phyloP scores from a whole-genome alignment of 2,797 vertebrate species.

The Lindbergichthys nudifrons region DNA sequence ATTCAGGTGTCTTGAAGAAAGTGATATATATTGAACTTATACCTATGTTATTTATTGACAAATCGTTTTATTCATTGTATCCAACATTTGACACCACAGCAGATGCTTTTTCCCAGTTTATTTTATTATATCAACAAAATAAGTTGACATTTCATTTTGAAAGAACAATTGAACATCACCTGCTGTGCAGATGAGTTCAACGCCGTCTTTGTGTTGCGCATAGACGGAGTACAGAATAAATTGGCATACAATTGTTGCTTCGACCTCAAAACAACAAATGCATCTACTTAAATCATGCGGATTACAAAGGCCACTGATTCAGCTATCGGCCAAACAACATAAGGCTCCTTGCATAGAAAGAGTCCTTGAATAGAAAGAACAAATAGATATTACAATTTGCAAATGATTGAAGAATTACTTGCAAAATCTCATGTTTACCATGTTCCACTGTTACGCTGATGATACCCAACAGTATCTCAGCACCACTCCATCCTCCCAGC shows the following conservation, averaged over 20 bases:
- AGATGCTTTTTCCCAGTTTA: slow-evolving; percentile 19
- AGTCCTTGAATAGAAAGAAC: slow-evolving; percentile 20
- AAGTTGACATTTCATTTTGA: slow-evolving; percentile 45
- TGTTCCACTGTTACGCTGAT: too few relatives aligned
- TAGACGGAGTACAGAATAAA: slow-evolving; percentile 47
- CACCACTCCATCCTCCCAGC: too few relatives aligned
- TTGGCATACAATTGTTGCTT: slow-evolving; percentile 28
- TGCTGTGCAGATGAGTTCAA: slow-evolving; percentile 47
- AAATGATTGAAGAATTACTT: slow-evolving; percentile 9
- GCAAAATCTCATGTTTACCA: background rate
- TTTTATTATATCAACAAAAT: slow-evolving; percentile 35
- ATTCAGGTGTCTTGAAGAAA: too few relatives aligned
- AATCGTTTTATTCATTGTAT: slow-evolving; percentile 21
- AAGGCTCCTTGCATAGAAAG: slow-evolving; percentile 5
- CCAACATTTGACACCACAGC: slow-evolving; percentile 26
- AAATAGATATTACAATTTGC: background rate
- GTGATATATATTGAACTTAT: too few relatives aligned
- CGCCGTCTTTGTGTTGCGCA: slow-evolving; percentile 23
- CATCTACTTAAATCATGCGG: slow-evolving; percentile 26
- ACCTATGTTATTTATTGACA: too few relatives aligned
- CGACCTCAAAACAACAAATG: slow-evolving; percentile 45
- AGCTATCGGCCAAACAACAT: slow-evolving; percentile 43
- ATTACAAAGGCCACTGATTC: slow-evolving; percentile 41
- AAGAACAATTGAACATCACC: slow-evolving; percentile 48
- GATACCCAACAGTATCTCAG: too few relatives aligned